Percentiles rank a stretch among this genome's conserved stretches.
These are phyloP conservation scores for Struthio camelus DNA, from an alignment of 2,113 vertebrate species.

Conservation along the genomic window DNA sequence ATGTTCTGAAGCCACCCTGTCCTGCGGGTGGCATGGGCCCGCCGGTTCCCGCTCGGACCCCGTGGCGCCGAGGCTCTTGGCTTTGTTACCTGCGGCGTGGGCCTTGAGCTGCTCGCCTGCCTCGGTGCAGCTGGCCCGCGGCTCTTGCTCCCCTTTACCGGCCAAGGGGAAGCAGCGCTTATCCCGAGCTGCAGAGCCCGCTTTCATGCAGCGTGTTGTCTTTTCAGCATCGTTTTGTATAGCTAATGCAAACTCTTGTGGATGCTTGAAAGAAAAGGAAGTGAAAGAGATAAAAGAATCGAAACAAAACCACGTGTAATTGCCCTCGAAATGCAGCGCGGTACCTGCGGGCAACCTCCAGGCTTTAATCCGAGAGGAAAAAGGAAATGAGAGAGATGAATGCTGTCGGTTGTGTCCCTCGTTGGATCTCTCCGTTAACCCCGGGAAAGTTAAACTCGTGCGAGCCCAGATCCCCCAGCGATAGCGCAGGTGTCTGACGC, in stretches of 20 bases:
- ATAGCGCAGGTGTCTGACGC: too few relatives aligned
- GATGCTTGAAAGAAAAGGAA: neutral
- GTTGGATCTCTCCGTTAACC: neutral
- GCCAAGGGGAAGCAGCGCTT: neutral
- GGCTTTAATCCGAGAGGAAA: neutral
- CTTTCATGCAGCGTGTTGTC: neutral
- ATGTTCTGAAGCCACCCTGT: too few relatives aligned
- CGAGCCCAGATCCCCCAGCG: neutral
- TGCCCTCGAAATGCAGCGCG: neutral
- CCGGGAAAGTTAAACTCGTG: neutral
- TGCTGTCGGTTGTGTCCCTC: rapidly evolving
- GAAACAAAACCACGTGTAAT: neutral
- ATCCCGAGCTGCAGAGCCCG: too few relatives aligned
- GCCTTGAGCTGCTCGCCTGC: too few relatives aligned
- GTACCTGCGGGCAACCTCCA: neutral
- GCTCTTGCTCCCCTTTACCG: neutral
- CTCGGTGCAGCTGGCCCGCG: too few relatives aligned
- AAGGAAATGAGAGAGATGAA: neutral
- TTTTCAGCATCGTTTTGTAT: neutral
- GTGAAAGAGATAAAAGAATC: neutral
- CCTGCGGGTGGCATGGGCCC: too few relatives aligned
- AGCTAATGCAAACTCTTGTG: neutral
- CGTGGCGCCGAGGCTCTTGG: too few relatives aligned
- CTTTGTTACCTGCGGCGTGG: too few relatives aligned
- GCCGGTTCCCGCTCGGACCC: too few relatives aligned